These are phyloP conservation scores for Carapus acus DNA, from an alignment of 2,797 vertebrate species.

Conservation along the genomic window DNA sequence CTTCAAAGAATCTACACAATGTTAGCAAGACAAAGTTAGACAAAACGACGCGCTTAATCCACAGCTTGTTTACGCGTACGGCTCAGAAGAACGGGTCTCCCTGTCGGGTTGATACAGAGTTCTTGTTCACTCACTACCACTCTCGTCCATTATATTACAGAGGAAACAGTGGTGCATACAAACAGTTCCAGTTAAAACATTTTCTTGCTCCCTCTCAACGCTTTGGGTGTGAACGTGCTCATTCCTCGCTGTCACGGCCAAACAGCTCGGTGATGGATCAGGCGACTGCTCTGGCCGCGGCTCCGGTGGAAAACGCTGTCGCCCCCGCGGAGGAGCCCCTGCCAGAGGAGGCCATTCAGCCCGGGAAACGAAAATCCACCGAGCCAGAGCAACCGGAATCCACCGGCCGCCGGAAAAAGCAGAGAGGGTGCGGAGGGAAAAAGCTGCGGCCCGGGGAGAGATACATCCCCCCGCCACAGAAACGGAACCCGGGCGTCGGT, in stretches of 20 bases:
- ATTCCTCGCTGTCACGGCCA: too few relatives aligned
- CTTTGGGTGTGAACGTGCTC: neutral
- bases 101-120: neutral
- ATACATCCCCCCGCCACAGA: constrained; percentile 86
- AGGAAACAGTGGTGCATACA: too few relatives aligned
- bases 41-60: neutral
- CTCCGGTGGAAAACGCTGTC: constrained; percentile 3
- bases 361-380: constrained; percentile 62
- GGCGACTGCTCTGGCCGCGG: neutral
- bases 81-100: neutral
- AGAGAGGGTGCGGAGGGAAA: constrained; percentile 63
- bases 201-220: accelerated
- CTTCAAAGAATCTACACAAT: accelerated
- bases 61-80: neutral
- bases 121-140: neutral
- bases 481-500: constrained; percentile 80
- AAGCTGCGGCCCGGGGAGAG: constrained; percentile 70
- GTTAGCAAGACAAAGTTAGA: neutral
- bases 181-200: too few relatives aligned
- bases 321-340: constrained; percentile 3
- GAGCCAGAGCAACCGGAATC: constrained; percentile 32
- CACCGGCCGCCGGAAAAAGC: constrained; percentile 54
- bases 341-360: constrained; percentile 4
- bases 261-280: constrained; percentile 36
- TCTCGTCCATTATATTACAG: too few relatives aligned